Percentiles rank a stretch among this genome's conserved stretches.
phyloP scores from a whole-genome alignment of 2,888 invertebrate species.

The Agonopterix alstromeriana region DNA sequence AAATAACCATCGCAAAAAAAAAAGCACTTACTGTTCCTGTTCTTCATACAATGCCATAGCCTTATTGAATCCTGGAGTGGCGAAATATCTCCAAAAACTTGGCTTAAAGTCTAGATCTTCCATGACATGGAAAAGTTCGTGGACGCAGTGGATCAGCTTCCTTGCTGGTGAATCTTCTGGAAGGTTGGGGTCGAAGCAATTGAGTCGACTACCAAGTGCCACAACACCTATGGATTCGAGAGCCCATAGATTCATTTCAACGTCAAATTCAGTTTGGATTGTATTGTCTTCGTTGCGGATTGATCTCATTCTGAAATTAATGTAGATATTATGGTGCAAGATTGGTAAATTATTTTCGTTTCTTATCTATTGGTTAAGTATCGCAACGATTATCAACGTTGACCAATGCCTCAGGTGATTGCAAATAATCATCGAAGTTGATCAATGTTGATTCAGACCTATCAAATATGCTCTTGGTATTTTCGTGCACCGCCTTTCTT shows the following conservation, averaged over 20 bases:
- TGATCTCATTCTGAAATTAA: constrained; percentile 60
- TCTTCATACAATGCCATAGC: constrained; percentile 47
- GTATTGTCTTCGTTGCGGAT: constrained; percentile 69
- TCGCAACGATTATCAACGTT: too few species aligned
- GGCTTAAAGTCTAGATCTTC: constrained; percentile 27
- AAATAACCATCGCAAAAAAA: not conserved
- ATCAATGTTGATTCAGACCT: too few species aligned
- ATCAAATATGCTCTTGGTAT: too few species aligned
- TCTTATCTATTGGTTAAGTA: too few species aligned
- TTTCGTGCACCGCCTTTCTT: too few species aligned
- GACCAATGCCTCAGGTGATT: too few species aligned
- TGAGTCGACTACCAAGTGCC: constrained; percentile 50
- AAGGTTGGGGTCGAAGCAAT: constrained; percentile 45
- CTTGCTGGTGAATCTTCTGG: constrained; percentile 44
- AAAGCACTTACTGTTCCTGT: constrained; percentile 36
- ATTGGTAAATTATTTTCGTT: not conserved
- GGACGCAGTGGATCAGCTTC: constrained; percentile 42
- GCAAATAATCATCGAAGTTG: too few species aligned
- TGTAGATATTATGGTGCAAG: too few species aligned
- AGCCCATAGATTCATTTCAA: constrained; percentile 79
- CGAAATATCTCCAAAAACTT: constrained; percentile 37
- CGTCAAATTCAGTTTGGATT: constrained; percentile 71
- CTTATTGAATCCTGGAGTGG: constrained; percentile 39
- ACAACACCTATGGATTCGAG: constrained; percentile 73
- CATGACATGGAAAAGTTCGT: constrained; percentile 28